These are phyloP conservation scores for Cherax quadricarinatus DNA, from an alignment of 1,140 invertebrate species.

Conservation along the genomic window DNA sequence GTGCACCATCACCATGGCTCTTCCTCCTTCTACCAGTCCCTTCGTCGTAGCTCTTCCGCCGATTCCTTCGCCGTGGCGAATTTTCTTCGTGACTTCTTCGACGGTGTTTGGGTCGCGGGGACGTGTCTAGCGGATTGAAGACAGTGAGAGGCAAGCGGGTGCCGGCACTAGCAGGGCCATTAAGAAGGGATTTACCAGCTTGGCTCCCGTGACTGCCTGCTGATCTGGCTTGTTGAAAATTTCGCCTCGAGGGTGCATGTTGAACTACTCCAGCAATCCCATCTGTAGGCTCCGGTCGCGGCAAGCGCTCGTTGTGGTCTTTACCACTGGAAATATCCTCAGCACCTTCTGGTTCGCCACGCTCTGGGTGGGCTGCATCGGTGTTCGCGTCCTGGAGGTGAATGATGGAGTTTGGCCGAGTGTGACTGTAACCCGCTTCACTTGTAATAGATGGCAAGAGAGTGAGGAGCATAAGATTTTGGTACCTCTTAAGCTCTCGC, in stretches of 20 bases:
- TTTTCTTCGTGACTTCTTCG: conserved; percentile 33
- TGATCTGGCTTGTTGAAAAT: conserved; percentile 20
- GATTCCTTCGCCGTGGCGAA: neutral
- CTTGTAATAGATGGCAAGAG: conserved; percentile 64
- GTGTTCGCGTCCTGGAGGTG: neutral
- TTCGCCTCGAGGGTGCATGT: neutral
- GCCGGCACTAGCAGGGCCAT: conserved; percentile 57
- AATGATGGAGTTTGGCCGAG: conserved; percentile 1
- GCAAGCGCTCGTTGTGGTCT: conserved; percentile 9
- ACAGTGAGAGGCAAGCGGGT: conserved; percentile 52
- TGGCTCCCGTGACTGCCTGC: conserved; percentile 33
- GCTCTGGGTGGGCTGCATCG: neutral
- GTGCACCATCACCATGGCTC: neutral
- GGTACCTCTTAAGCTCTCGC: conserved; percentile 65
- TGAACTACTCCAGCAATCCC: conserved; percentile 27
- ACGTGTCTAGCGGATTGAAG: conserved; percentile 46
- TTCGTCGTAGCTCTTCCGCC: conserved; percentile 39
- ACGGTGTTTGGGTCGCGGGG: conserved; percentile 33
- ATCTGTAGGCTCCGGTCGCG: conserved; percentile 52
- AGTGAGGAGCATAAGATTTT: conserved; percentile 65
- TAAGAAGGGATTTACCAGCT: conserved; percentile 6
- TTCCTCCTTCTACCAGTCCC: neutral
- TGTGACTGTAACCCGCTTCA: conserved; percentile 18
- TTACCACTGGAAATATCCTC: conserved; percentile 4
- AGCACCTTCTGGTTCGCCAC: conserved; percentile 31